Base-by-base conservation (phyloP, 2,888 invertebrate genomes). In the Caradrina kadenii region DNA sequence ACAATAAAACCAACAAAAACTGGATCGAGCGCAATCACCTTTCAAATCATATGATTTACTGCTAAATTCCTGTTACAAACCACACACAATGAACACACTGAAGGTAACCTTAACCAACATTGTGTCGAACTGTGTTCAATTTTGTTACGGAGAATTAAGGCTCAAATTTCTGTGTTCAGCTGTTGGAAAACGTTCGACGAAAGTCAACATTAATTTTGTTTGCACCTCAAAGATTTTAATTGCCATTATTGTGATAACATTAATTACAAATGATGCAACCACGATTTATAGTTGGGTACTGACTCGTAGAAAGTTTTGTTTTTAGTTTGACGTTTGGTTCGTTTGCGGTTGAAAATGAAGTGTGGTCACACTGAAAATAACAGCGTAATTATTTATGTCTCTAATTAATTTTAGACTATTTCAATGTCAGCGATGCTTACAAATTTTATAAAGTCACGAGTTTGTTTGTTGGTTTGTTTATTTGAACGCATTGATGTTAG, bases 121-220 rank as follows among this genome's bases (percentile, higher is more conserved):
- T 48, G 71, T 73, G 65, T 49, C 19, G 11, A 15, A 48, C 65
- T 21, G 64, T 60, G 68, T 69, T 17, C 5, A 5, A 55, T 54
- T 79, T 71, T 48, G 31, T 35, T 67, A 11, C 39, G 19, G 7
- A 31, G 15, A 39, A 10, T 26, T 60, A 66, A 22, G 52, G 53
- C 26, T 54, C 48, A 7, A 31, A 54, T 39, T 63, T 19, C 52
- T 26, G 64, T 69, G 73, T 64, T 35, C 19, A n/a, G 19, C 8
- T 71, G 73, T 63, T 84, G 81, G 79, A 82, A 84, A 84, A 74
- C 82, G 63, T 35, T 61, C 67, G 60, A 80, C 60, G 88, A 88
- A 91, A 90, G 89, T 87, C 81, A 78, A 87, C 88, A 92, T 92
- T 88, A 91, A 91, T 92, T 91, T 91, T 87, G 87, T 91, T 93